Conservation (phyloP, 1,140 invertebrate genomes). For the Apis cerana region DNA sequence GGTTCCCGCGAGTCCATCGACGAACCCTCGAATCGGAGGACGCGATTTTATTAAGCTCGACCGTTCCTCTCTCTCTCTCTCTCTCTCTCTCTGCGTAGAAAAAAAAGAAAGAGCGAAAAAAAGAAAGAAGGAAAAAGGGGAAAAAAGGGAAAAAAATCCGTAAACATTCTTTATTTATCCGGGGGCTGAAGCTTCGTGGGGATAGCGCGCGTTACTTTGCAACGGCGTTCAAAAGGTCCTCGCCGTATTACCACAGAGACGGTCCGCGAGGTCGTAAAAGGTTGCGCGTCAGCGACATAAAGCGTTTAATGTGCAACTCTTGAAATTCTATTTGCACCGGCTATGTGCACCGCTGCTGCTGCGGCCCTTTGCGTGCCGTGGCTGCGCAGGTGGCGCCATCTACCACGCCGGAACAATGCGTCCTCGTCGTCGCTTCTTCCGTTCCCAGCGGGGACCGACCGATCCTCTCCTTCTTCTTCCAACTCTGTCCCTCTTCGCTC, state of each 20-base stretch:
- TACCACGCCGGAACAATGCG: conserved; percentile 52
- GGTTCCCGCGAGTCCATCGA: conserved; percentile 13
- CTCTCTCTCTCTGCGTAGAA: conserved; percentile 9
- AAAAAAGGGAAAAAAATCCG: conserved; percentile 13
- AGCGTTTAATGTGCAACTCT: conserved; percentile 67
- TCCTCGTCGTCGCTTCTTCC: conserved; percentile 15
- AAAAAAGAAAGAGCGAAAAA: too few species aligned
- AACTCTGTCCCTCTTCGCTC: background rate
- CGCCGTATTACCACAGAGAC: conserved; percentile 66
- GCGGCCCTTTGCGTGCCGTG: conserved; percentile 46
- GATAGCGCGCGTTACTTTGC: conserved; percentile 53
- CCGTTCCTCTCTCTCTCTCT: background rate
- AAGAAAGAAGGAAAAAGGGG: background rate
- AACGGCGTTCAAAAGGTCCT: conserved; percentile 60
- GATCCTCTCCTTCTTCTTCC: conserved; percentile 1
- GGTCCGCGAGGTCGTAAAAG: conserved; percentile 66
- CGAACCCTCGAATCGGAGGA: conserved; percentile 23
- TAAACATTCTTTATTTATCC: conserved; percentile 53
- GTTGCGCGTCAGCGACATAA: conserved; percentile 63
- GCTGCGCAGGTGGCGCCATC: conserved; percentile 59
- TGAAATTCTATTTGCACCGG: conserved; percentile 68
- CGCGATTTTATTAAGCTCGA: conserved; percentile 33
- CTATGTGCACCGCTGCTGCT: conserved; percentile 30
- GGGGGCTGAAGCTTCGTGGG: conserved; percentile 28
- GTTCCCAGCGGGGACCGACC: conserved; percentile 35